Evolutionary conservation across 1,140 invertebrate species (phyloP).

Genomic region (Lepidotrigona ventralis): DNA sequence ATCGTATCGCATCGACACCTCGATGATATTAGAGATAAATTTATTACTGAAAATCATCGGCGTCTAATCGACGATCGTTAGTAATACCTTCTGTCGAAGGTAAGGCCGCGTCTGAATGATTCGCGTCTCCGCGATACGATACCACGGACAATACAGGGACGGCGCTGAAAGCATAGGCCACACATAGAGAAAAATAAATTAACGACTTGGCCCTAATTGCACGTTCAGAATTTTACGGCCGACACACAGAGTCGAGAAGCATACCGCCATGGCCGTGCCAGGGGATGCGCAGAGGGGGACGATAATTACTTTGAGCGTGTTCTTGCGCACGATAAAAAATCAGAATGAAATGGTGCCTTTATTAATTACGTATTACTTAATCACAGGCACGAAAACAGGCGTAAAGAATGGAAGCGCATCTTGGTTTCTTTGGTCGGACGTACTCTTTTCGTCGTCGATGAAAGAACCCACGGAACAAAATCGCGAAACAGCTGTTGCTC

Average conservation of each 20-base stretch:
- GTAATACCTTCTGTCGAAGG: background rate
- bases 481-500: background rate
- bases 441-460: conserved; percentile 13
- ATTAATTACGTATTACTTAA: conserved; percentile 69
- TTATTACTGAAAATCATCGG: background rate
- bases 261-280: background rate
- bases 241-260: conserved; percentile 12
- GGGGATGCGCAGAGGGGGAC: background rate
- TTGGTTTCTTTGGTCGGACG: conserved; percentile 20
- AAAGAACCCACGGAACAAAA: conserved; percentile 5
- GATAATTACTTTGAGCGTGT: conserved; percentile 58
- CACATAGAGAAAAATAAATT: conserved; percentile 65
- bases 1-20: background rate
- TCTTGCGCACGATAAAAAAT: conserved; percentile 53
- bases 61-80: conserved; percentile 18
- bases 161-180: conserved; percentile 39
- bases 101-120: background rate
- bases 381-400: conserved; percentile 38
- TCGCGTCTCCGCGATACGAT: background rate
- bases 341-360: conserved; percentile 60
- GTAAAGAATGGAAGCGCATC: conserved; percentile 53
- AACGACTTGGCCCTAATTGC: conserved; percentile 66
- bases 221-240: conserved; percentile 64
- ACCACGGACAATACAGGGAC: conserved; percentile 22
- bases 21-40: conserved; percentile 13